phyloP scores from a whole-genome alignment of 2,113 vertebrate genomes.

The Anthoscopus minutus region DNA sequence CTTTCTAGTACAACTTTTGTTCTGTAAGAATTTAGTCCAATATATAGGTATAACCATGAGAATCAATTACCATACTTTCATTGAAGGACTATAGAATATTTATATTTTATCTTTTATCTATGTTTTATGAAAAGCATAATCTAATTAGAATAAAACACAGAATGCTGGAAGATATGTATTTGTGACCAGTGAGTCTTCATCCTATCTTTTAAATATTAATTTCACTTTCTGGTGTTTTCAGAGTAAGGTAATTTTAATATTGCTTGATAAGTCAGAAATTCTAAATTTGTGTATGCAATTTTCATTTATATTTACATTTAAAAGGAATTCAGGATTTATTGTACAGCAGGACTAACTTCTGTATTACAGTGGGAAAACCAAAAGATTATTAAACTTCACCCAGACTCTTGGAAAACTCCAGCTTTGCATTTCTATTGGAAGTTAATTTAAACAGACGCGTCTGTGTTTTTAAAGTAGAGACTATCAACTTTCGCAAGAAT shows the following conservation, averaged over 20 bases:
- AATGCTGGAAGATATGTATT: neutral
- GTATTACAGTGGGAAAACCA: neutral
- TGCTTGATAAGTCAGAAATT: neutral
- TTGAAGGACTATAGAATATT: neutral
- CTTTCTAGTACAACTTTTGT: neutral
- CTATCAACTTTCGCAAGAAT: neutral
- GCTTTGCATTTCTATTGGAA: neutral
- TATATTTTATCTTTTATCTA: neutral
- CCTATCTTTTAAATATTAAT: neutral
- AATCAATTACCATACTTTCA: neutral
- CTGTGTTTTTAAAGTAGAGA: neutral
- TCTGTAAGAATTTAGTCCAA: neutral
- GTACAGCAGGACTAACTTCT: neutral
- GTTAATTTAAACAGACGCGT: neutral
- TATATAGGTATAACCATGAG: neutral
- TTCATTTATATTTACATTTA: neutral
- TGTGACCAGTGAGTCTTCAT: neutral
- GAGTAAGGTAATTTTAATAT: neutral
- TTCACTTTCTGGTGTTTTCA: neutral
- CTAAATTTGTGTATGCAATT: neutral
- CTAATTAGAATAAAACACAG: neutral
- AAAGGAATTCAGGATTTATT: neutral
- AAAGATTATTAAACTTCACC: neutral
- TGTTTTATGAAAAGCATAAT: neutral
- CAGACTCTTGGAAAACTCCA: neutral